Conservation (phyloP, 2,888 invertebrate genomes). For the Trypoxylon attenuatum region DNA sequence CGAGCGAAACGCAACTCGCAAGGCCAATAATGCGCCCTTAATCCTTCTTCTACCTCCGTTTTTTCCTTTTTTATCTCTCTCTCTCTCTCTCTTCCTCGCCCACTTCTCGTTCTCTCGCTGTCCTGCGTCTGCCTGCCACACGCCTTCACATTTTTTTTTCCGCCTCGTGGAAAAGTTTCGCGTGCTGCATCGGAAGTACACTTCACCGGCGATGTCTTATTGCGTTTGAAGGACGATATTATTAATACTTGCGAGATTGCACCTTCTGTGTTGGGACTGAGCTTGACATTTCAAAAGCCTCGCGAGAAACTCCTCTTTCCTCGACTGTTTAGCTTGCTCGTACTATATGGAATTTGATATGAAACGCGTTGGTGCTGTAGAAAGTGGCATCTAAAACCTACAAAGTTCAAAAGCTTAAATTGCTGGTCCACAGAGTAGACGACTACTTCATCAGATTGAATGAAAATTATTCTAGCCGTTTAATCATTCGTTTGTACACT, state of each 20-base stretch:
- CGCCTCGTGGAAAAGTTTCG: neutral
- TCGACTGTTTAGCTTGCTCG: neutral
- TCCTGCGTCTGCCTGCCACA: neutral
- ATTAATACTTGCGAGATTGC: conserved; percentile 2
- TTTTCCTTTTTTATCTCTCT: neutral
- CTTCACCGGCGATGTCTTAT: neutral
- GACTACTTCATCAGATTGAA: too few relatives aligned
- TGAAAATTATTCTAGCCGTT: too few relatives aligned
- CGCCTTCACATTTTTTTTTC: neutral
- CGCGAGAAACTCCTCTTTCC: neutral
- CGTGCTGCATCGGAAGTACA: neutral
- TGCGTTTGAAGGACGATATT: neutral
- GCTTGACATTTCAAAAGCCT: too few relatives aligned
- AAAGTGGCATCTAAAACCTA: too few relatives aligned
- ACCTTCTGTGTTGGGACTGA: too few relatives aligned
- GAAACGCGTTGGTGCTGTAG: too few relatives aligned
- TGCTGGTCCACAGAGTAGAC: too few relatives aligned
- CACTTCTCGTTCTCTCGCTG: neutral
- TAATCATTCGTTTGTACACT: too few relatives aligned
- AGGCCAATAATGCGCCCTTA: neutral
- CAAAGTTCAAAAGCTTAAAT: too few relatives aligned
- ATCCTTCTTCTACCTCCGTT: neutral
- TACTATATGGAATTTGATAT: too few relatives aligned
- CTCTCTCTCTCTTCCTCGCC: neutral
- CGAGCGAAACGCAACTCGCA: conserved; percentile 30